Evolutionary conservation across 2,113 vertebrate genomes (phyloP), one percentile per base, ranked within the genome.

Genomic region (Lathamus discolor): DNA sequence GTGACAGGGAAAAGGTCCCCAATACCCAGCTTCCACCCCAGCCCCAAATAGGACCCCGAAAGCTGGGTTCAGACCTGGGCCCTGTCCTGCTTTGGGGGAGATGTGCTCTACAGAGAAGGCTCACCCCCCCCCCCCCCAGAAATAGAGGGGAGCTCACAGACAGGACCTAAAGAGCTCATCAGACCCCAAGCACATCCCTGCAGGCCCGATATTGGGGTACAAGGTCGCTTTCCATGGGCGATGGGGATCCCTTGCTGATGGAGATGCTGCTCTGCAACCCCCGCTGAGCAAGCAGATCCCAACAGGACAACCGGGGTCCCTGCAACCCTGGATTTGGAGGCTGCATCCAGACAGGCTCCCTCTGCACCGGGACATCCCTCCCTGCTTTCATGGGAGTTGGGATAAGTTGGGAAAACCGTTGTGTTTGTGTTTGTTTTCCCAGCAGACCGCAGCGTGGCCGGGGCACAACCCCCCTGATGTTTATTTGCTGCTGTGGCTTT

Each of bases 201-300:
- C 13, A 13, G 61, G 17, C 20, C 27, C 1, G 5, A 1, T 3
- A 5, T 1, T 5, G 66, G 61, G 89, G 37, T 17, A 6, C 4
- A 0, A 17, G 20, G 10, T 6, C 1, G 1, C 4, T 70, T 41
- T 18, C 37, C 55, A 2, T 0, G 0, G 14, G 17, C 1, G 1
- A 1, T 1, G 7, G 63, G 35, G 19, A 46, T 28, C 31, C 22
- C 52, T 4, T 17, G 16, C 33, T 6, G 13, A 17, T 28, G 33
- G 35, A 55, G 72, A 10, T 1, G 0, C 5, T 3, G 13, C 48
- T 52, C 35, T 2, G 13, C 51, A 29, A 24, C 70, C 15, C 46
- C 35, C 33, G 2, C 17, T 0, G 15, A 33, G 4, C 28, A 5
- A 9, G 6, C 13, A 46, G 48, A 7, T 20, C 54, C 64, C 77